Conservation (phyloP, 2,113 vertebrate genomes). For the Antidorcas marsupialis region DNA sequence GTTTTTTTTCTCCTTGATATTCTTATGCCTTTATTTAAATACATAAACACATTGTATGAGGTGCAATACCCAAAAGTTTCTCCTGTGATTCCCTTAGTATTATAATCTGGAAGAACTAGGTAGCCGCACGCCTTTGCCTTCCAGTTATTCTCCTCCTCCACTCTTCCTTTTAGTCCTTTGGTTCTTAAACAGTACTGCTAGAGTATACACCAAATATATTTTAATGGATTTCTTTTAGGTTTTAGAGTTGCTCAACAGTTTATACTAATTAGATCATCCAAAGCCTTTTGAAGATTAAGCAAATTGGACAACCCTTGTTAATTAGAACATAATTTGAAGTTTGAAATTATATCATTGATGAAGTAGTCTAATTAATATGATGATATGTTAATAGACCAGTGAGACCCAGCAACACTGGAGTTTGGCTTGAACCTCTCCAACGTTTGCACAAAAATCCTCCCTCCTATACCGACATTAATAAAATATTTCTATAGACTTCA, state of each 20-base stretch:
- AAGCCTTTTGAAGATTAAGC: slow-evolving; percentile 88
- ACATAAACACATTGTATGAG: slow-evolving; percentile 32
- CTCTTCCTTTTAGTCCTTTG: neutral
- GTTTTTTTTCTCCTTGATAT: slow-evolving; percentile 46
- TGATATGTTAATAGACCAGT: slow-evolving; percentile 90
- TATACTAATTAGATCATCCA: slow-evolving; percentile 85
- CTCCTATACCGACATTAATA: slow-evolving; percentile 86
- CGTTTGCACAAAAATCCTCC: slow-evolving; percentile 81
- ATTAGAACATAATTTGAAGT: slow-evolving; percentile 94
- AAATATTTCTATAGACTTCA: slow-evolving; percentile 87
- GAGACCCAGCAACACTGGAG: slow-evolving; percentile 80
- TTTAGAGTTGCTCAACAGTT: slow-evolving; percentile 80
- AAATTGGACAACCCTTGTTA: slow-evolving; percentile 92
- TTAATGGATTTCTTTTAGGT: slow-evolving; percentile 70
- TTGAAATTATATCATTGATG: slow-evolving; percentile 92
- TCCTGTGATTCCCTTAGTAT: neutral
- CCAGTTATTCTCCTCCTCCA: neutral
- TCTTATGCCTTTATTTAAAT: slow-evolving; percentile 52
- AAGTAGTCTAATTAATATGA: slow-evolving; percentile 90
- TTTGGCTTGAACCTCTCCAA: slow-evolving; percentile 84
- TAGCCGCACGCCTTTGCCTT: neutral
- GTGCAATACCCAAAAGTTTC: slow-evolving; percentile 19
- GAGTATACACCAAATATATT: slow-evolving; percentile 50
- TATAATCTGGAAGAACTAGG: neutral
- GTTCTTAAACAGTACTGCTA: neutral